These are phyloP conservation scores for Ramphastos sulfuratus DNA, from an alignment of 2,113 vertebrate genomes.

Conservation along the genomic window DNA sequence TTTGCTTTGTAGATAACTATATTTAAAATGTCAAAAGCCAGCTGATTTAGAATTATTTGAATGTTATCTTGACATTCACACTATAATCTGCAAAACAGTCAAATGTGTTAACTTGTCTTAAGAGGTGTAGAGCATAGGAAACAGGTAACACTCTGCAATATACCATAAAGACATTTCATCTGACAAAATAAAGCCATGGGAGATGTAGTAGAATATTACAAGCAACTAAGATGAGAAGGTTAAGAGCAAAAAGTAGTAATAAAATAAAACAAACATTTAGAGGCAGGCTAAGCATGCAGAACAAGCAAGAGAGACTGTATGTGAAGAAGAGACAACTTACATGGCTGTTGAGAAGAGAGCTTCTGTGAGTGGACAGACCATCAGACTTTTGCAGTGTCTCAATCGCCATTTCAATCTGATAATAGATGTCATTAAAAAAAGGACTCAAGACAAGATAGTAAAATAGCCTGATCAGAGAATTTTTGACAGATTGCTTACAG, in stretches of 20 bases:
- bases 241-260: constrained; percentile 72
- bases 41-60: constrained; percentile 4
- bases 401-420: constrained; percentile 91
- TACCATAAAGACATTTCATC: constrained; percentile 54
- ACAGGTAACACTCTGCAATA: constrained; percentile 32
- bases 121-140: constrained; percentile 28
- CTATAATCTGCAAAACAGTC: background rate
- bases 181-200: constrained; percentile 61
- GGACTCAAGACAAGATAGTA: constrained; percentile 86
- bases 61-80: background rate
- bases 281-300: constrained; percentile 82
- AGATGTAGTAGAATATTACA: constrained; percentile 61
- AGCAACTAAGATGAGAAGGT: constrained; percentile 70
- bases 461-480: constrained; percentile 83
- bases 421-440: constrained; percentile 89
- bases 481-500: constrained; percentile 73
- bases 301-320: constrained; percentile 78
- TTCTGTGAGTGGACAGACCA: constrained; percentile 88
- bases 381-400: constrained; percentile 90
- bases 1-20: background rate
- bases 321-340: constrained; percentile 85
- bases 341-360: constrained; percentile 89
- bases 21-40: background rate
- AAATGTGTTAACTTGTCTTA: constrained; percentile 17
- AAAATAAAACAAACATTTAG: constrained; percentile 79